Base-by-base conservation (phyloP, 2,888 invertebrate genomes). In the Teleogryllus oceanicus region DNA sequence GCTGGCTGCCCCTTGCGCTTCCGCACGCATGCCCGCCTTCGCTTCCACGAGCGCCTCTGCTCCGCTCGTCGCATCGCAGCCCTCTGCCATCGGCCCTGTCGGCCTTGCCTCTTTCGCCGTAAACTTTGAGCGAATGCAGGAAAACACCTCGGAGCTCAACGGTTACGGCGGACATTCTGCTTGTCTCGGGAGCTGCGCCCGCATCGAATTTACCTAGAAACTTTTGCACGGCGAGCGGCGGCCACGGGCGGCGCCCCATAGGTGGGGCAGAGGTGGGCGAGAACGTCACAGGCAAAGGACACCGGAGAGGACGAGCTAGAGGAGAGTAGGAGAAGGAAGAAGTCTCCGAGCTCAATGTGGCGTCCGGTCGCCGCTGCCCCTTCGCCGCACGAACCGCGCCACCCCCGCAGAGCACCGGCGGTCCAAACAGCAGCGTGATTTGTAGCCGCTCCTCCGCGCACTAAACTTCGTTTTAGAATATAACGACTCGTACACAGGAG, bases 401-500 rank as follows among this genome's bases (percentile, higher is more conserved):
- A n/a, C 62, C 62, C 62, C 62, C 62, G 62, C 62, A n/a, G 62
- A 13, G 13, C 62, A 18, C 62, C n/a, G 62, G 16, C 5, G 62
- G 16, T n/a, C 62, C 62, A 18, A 62, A 62, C 62, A 62, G 62
- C 62, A 62, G 62, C n/a, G 62, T 62, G 62, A 62, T 62, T 62
- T 62, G 62, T 62, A 62, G 62, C 62, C 5, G 11, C 62, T 62
- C 62, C 62, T n/a, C n/a, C 13, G 62, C 13, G 62, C 62, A 62
- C 62, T 62, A 62, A 62, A 62, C 62, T 62, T 62, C 62, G n/a
- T 62, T 62, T 62, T 62, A 62, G 62, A 62, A 62, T 62, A 62
- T 62, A 62, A 62, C 16, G 62, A 62, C 62, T 62, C 62, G 62
- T 62, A 62, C 62, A 62, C 62, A 62, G 62, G 62, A 62, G 62